Conservation (phyloP, 2,797 vertebrate species). For the Taeniopygia guttata region DNA sequence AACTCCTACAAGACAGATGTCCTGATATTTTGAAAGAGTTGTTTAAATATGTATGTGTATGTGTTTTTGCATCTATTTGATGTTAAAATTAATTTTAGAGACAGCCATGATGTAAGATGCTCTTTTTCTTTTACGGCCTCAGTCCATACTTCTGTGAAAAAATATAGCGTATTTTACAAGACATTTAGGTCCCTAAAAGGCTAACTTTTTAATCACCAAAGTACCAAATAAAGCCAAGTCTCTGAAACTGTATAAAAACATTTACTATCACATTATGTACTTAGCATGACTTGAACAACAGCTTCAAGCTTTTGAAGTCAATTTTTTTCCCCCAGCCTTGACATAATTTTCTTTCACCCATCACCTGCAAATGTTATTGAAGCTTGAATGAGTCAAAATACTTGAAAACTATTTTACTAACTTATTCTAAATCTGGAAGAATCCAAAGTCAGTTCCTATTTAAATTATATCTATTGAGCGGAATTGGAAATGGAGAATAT, state of each 20-base stretch:
- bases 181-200: background rate
- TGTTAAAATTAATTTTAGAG: conserved; percentile 47
- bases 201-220: background rate
- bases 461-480: background rate
- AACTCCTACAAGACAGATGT: conserved; percentile 51
- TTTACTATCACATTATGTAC: background rate
- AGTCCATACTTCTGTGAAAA: background rate
- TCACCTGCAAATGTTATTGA: background rate
- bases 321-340: background rate
- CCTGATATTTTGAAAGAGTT: conserved; percentile 26
- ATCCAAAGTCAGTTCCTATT: background rate
- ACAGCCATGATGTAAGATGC: background rate
- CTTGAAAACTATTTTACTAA: background rate
- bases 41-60: conserved; percentile 43
- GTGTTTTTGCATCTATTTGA: conserved; percentile 28
- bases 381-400: background rate
- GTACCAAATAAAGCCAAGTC: background rate
- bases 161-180: background rate
- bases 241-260: background rate
- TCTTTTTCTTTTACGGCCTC: conserved; percentile 21
- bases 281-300: background rate
- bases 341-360: background rate
- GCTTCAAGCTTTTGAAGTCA: background rate
- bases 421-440: background rate
- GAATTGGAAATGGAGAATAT: background rate